Evolutionary conservation across 2,797 vertebrate genomes (phyloP).

Genomic region (Eidolon dupreanum): DNA sequence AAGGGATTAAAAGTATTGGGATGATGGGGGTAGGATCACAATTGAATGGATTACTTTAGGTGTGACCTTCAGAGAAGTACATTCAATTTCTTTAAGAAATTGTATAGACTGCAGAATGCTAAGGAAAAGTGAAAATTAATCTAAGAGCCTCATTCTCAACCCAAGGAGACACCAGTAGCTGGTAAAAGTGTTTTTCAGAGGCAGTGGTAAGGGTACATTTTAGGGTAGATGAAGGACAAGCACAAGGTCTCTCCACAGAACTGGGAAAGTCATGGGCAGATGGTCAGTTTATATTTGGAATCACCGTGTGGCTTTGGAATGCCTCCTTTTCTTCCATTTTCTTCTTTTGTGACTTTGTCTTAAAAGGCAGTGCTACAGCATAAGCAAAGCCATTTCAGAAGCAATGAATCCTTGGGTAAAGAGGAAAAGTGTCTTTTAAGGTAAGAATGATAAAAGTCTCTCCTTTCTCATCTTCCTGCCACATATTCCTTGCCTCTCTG

Average conservation of each 20-base stretch:
- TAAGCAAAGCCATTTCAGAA: background rate
- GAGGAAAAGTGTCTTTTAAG: background rate
- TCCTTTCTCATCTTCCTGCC: background rate
- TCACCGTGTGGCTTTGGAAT: background rate
- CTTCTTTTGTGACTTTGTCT: background rate
- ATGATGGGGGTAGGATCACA: rapidly evolving
- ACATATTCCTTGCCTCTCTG: rapidly evolving
- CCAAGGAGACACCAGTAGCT: background rate
- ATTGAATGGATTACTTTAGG: background rate
- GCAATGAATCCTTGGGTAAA: background rate
- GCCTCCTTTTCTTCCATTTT: background rate
- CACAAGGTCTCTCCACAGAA: background rate
- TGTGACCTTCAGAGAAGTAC: background rate
- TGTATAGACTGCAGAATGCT: rapidly evolving
- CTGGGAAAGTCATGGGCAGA: rapidly evolving
- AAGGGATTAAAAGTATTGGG: background rate
- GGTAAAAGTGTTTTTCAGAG: background rate
- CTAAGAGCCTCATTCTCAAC: background rate
- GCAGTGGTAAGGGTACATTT: background rate
- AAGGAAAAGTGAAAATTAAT: background rate
- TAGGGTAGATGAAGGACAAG: background rate
- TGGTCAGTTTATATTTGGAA: background rate
- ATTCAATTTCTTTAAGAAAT: background rate
- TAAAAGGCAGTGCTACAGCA: background rate
- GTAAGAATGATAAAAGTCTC: background rate